Conservation (phyloP, 2,888 invertebrate genomes). For the Cataglyphis altisquamis region DNA sequence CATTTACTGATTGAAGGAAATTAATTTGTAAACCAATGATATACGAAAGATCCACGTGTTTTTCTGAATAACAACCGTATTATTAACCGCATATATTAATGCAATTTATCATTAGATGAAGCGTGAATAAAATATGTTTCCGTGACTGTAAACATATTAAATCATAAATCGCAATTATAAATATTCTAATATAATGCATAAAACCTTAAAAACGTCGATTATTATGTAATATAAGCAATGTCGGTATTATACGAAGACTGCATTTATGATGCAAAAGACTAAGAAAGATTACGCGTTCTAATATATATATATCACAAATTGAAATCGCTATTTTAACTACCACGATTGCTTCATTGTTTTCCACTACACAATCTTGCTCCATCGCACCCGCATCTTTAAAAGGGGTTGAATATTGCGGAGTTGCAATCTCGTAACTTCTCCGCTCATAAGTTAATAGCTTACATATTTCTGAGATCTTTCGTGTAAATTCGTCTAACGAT, state of each 20-base stretch:
- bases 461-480: not conserved
- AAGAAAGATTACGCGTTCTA: not conserved
- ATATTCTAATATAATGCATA: constrained; percentile 41
- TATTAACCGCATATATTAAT: constrained; percentile 30
- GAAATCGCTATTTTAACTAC: constrained; percentile 34
- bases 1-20: not conserved
- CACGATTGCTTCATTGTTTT: constrained; percentile 28
- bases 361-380: constrained; percentile 30
- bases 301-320: constrained; percentile 12
- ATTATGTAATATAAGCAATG: constrained; percentile 44
- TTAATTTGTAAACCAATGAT: not conserved
- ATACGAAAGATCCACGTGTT: not conserved
- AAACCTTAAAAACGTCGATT: constrained; percentile 35
- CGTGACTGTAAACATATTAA: constrained; percentile 43
- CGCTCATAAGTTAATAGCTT: not conserved
- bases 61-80: constrained; percentile 11
- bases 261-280: constrained; percentile 40
- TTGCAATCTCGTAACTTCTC: not conserved
- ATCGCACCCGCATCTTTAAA: constrained; percentile 17
- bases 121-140: constrained; percentile 27
- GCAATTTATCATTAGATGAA: constrained; percentile 13
- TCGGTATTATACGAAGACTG: constrained; percentile 26
- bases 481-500: not conserved
- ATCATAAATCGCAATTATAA: constrained; percentile 38
- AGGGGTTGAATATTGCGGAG: constrained; percentile 13